Percentiles rank a stretch among this genome's conserved stretches.
phyloP scores from a whole-genome alignment of 2,113 vertebrate genomes.

The Garra rufa region DNA sequence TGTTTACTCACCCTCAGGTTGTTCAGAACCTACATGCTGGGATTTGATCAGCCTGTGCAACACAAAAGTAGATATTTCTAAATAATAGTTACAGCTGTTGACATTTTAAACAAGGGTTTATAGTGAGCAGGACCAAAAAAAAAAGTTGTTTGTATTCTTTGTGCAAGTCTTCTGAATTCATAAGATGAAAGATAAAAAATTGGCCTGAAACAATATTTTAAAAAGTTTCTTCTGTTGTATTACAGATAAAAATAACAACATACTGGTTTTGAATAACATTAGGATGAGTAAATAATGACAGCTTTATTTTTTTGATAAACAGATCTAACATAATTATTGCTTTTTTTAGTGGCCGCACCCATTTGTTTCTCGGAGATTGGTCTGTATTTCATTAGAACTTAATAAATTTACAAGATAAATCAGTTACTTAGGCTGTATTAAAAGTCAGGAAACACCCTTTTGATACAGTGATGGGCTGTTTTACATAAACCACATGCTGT shows the following conservation, averaged over 20 bases:
- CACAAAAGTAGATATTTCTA: too few species aligned
- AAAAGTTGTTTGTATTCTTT: background rate
- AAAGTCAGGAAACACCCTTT: background rate
- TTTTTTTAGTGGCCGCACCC: background rate
- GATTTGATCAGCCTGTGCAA: background rate
- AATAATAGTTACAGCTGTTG: background rate
- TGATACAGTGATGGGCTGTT: background rate
- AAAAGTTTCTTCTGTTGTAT: background rate
- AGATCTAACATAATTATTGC: background rate
- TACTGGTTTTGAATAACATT: background rate
- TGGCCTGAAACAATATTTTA: background rate
- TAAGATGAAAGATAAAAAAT: background rate
- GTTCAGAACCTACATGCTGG: background rate
- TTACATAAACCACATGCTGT: slow-evolving; percentile 23
- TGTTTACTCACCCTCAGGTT: background rate
- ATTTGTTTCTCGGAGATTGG: background rate
- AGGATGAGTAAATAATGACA: background rate
- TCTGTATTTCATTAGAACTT: background rate
- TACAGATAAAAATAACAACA: background rate
- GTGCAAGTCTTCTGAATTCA: background rate
- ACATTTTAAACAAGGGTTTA: too few species aligned
- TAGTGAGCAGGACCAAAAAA: too few species aligned
- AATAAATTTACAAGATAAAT: background rate
- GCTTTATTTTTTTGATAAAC: background rate
- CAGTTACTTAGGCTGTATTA: background rate